Percentiles rank a stretch among this genome's conserved stretches.
Conservation (phyloP, 2,888 invertebrate species). For the Dicranocentrus wangi region DNA sequence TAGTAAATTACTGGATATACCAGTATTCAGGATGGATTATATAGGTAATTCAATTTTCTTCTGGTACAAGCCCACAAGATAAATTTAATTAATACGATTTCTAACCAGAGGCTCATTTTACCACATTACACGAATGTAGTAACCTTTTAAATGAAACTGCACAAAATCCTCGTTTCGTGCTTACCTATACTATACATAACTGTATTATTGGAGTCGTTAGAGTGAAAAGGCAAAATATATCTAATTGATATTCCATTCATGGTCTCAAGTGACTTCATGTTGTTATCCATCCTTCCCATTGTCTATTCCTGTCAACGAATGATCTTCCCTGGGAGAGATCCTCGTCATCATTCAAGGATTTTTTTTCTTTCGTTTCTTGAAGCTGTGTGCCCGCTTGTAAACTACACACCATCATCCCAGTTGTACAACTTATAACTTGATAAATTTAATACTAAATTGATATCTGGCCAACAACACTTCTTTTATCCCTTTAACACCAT, state of each 20-base stretch:
- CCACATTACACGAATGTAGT: not conserved
- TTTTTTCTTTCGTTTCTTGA: constrained; percentile 5
- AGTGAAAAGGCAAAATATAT: no score
- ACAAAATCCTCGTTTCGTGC: no score
- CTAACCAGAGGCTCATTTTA: no score
- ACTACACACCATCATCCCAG: no score
- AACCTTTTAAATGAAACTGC: not conserved
- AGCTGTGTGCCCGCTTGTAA: no score
- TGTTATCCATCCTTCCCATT: constrained; percentile 38
- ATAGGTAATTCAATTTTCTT: constrained; percentile 42
- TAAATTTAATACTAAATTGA: constrained; percentile 23
- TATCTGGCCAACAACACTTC: constrained; percentile 22
- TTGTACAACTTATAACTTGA: not conserved
- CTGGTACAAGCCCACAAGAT: constrained; percentile 16
- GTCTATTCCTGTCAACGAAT: constrained; percentile 55
- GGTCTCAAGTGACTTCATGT: constrained; percentile 28
- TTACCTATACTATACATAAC: no score
- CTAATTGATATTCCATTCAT: constrained; percentile 59
- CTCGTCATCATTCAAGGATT: constrained; percentile 28
- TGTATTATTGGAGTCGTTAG: no score
- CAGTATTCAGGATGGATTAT: no score
- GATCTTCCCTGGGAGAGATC: constrained; percentile 26
- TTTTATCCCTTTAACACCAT: constrained; percentile 49
- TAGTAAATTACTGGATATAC: no score
- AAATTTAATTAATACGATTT: constrained; percentile 29